Base-by-base conservation (phyloP, 2,888 invertebrate genomes). In the Neoitamus cyanurus region DNA sequence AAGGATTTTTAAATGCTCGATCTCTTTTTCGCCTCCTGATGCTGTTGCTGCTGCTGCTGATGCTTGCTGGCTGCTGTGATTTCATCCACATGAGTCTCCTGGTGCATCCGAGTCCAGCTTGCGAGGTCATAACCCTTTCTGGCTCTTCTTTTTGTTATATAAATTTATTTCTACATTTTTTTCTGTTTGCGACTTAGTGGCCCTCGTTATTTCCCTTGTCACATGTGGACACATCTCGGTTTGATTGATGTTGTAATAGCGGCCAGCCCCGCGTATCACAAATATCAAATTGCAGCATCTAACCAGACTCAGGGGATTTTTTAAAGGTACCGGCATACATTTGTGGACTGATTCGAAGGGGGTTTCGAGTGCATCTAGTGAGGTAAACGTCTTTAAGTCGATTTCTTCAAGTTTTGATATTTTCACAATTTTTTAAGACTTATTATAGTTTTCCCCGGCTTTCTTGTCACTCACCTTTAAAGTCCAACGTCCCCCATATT, bases 191-290 rank as follows among this genome's bases (percentile, higher is more conserved):
- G n/a, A n/a, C n/a, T 25, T 70, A 15, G 31, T 7, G 31, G 13
- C 70, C n/a, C 7, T 30, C 31, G 34, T 70, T 77, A 28, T 42
- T 30, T 37, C 5, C 2, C 7, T 1, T 77, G 77, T 42, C 77
- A 77, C 46, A 42, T 46, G 25, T 28, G 77, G 77, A 77, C 46
- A 42, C 46, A 28, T 77, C 42, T 46, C 28, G 77, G 77, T 77
- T 77, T 77, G 77, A 77, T 77, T 77, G 46, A 77, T 77, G 46
- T 77, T 42, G 46, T 77, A 46, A 46, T 77, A 77, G 77, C 42
- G 77, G 42, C 25, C 28, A 58, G 25, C 34, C 34, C 4, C 31
- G 2, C 31, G 72, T 9, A 30, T 34, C 34, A 72, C n/a, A 77
- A n/a, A 46, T 73, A 77, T 77, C 46, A 77, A 25, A 77, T 37